Conservation (phyloP, 1,140 invertebrate species). For the Potamilus streckersoni region DNA sequence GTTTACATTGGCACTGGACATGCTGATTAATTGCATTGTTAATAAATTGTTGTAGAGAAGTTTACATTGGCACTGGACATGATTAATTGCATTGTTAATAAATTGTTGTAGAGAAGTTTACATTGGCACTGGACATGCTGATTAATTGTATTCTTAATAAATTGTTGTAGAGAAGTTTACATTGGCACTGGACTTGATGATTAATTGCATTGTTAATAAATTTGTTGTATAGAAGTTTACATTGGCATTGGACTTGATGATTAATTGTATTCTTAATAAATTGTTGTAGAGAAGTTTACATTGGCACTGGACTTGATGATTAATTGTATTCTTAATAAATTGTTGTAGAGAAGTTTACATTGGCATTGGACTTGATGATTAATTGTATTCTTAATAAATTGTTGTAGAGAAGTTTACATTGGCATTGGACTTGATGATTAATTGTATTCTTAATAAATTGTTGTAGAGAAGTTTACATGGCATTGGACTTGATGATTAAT, state of each 20-base stretch:
- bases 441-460: constrained; percentile 51
- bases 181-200: constrained; percentile 3
- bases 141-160: constrained; percentile 55
- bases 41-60: too few relatives aligned
- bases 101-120: neutral
- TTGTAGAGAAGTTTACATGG: neutral
- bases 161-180: neutral
- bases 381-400: constrained; percentile 28
- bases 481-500: constrained; percentile 33
- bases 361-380: constrained; percentile 15
- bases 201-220: constrained; percentile 35
- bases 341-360: neutral
- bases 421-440: constrained; percentile 12
- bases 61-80: too few relatives aligned
- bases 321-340: constrained; percentile 53
- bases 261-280: constrained; percentile 54
- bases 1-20: neutral
- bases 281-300: neutral
- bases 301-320: constrained; percentile 9
- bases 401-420: too few relatives aligned
- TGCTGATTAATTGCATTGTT: constrained; percentile 40
- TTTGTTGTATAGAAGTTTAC: too few relatives aligned
- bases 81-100: constrained; percentile 57
- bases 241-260: too few relatives aligned
- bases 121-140: neutral